Base-by-base conservation (phyloP, 2,888 invertebrate genomes). In the Dyspetes luteomarginatus region DNA sequence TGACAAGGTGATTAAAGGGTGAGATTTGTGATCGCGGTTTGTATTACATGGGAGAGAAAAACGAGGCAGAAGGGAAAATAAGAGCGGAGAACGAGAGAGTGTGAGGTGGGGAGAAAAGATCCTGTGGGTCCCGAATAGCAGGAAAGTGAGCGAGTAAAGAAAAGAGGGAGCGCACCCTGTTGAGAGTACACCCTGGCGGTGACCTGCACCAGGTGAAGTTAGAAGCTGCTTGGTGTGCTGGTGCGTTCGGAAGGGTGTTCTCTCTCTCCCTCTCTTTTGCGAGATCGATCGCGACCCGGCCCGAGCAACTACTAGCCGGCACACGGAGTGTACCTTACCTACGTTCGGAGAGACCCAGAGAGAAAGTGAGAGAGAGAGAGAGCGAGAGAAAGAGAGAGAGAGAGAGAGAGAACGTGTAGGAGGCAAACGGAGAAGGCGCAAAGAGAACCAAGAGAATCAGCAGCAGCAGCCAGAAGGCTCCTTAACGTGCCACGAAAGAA, bases 241-340 rank as follows among this genome's bases (percentile, higher is more conserved):
- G 78, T 73, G 82, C 79, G 80, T 76, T 69, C 76, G 80, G 80
- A 64, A 75, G 76, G 78, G 72, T 79, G 73, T 76, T 82, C 78
- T 75, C 65, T 73, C 64, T 78, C 82, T 82, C 78, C 82, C 82
- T 79, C n/a, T n/a, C 82, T 79, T 82, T 79, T 67, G 68, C 82
- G 81, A 82, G 82, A 81, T 81, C 78, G 79, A 80, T 81, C 84
- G 82, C 78, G 81, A 81, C 82, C 75, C 76, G 73, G 81, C 75
- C 71, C 79, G 73, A 82, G 77, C 64, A n/a, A 78, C 48, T 74
- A 36, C 83, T 80, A 68, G 75, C 74, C 60, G 73, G 71, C 78
- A 76, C 74, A 75, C 78, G 60, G 62, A 64, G 64, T 55, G 68
- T 72, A 78, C 72, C 76, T 75, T 78, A 71, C 64, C 65, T 50